phyloP scores from a whole-genome alignment of 1,140 invertebrate species.

The Dysdera silvatica region DNA sequence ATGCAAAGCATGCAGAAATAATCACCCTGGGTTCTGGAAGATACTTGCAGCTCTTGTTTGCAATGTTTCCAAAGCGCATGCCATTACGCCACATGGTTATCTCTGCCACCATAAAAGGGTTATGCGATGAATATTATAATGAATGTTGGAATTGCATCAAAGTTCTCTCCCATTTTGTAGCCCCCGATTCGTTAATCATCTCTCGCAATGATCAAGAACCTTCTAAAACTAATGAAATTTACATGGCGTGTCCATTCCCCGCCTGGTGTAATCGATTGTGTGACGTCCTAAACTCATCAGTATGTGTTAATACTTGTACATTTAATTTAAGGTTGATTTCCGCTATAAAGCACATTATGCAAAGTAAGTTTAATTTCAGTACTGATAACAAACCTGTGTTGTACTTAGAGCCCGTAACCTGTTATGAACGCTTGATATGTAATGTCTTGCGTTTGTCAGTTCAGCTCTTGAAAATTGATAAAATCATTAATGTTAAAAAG shows the following conservation, averaged over 20 bases:
- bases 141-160: constrained; percentile 7
- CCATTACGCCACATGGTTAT: not conserved
- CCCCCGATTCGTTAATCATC: not conserved
- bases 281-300: not conserved
- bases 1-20: not conserved
- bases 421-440: not conserved
- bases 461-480: constrained; percentile 11
- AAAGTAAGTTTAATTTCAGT: not conserved
- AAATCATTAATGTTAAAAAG: not conserved
- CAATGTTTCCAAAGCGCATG: not conserved
- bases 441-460: not conserved
- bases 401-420: not conserved
- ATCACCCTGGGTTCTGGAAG: no score
- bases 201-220: not conserved
- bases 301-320: not conserved
- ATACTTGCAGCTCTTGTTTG: not conserved
- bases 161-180: no score
- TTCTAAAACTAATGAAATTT: not conserved
- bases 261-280: not conserved
- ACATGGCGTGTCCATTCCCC: not conserved
- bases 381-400: not conserved
- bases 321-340: not conserved
- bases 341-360: not conserved
- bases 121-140: constrained; percentile 2
- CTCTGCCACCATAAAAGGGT: not conserved